phyloP scores from a whole-genome alignment of 2,888 invertebrate species.

The Fragum sueziense region DNA sequence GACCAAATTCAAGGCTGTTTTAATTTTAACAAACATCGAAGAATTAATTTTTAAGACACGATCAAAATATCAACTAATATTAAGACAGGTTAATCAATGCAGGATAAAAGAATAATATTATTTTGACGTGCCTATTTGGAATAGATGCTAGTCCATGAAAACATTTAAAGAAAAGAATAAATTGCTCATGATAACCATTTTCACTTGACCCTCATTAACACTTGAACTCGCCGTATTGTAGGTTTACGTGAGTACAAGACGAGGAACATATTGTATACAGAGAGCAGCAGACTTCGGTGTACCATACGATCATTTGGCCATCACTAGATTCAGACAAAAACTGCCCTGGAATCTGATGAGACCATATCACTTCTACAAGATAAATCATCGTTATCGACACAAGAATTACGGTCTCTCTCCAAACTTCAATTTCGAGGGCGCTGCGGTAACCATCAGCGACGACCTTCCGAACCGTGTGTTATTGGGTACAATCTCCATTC shows the following conservation, averaged over 20 bases:
- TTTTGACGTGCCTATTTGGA: too few relatives aligned
- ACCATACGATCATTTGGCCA: constrained; percentile 71
- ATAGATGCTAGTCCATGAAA: too few relatives aligned
- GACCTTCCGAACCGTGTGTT: constrained; percentile 67
- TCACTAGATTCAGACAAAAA: constrained; percentile 61
- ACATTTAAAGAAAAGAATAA: too few relatives aligned
- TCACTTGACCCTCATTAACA: too few relatives aligned
- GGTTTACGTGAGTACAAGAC: constrained; percentile 82
- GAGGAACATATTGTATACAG: constrained; percentile 82
- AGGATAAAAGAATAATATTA: too few relatives aligned
- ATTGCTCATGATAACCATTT: too few relatives aligned
- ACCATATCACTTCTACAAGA: constrained; percentile 62
- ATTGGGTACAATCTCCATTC: constrained; percentile 58
- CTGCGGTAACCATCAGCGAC: constrained; percentile 65
- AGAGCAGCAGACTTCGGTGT: constrained; percentile 72
- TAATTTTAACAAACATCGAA: too few relatives aligned
- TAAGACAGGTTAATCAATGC: too few relatives aligned
- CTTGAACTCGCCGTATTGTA: too few relatives aligned
- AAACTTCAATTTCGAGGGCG: constrained; percentile 62
- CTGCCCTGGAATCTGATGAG: constrained; percentile 62
- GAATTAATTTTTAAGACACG: too few relatives aligned
- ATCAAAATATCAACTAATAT: too few relatives aligned
- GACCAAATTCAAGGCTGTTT: too few relatives aligned
- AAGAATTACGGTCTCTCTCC: constrained; percentile 64
- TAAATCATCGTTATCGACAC: constrained; percentile 66